Conservation (phyloP, 2,113 vertebrate species). For the Macaca nemestrina region DNA sequence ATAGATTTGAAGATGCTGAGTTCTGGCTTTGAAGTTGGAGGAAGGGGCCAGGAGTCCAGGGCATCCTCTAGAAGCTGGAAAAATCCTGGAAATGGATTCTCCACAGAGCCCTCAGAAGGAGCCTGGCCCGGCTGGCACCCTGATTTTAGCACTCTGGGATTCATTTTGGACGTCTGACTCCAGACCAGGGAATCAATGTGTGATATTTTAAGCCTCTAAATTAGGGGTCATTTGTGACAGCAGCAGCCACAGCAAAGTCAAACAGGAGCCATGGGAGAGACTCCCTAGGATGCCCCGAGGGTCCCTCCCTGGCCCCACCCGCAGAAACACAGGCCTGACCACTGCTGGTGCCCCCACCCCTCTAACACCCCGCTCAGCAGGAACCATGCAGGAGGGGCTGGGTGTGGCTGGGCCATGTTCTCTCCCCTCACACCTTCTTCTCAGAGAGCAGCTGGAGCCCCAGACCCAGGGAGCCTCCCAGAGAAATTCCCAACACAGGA, state of each 20-base stretch:
- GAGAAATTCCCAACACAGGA: not conserved
- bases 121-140: accelerated
- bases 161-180: not conserved
- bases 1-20: not conserved
- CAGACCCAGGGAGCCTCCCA: not conserved
- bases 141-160: not conserved
- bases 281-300: too few species aligned
- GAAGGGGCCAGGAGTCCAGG: not conserved
- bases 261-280: too few species aligned
- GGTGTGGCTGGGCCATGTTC: too few species aligned
- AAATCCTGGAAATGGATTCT: accelerated
- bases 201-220: not conserved
- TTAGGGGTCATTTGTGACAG: not conserved
- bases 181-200: not conserved
- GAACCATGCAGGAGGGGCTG: too few species aligned
- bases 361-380: too few species aligned
- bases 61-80: not conserved
- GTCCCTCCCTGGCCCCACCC: too few species aligned
- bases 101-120: not conserved
- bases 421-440: too few species aligned
- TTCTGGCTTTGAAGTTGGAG: not conserved
- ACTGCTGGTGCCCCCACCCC: too few species aligned
- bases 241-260: not conserved
- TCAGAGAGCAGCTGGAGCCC: not conserved
- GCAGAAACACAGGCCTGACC: too few species aligned